Conservation (phyloP, 2,888 invertebrate species). For the Muscina levida region DNA sequence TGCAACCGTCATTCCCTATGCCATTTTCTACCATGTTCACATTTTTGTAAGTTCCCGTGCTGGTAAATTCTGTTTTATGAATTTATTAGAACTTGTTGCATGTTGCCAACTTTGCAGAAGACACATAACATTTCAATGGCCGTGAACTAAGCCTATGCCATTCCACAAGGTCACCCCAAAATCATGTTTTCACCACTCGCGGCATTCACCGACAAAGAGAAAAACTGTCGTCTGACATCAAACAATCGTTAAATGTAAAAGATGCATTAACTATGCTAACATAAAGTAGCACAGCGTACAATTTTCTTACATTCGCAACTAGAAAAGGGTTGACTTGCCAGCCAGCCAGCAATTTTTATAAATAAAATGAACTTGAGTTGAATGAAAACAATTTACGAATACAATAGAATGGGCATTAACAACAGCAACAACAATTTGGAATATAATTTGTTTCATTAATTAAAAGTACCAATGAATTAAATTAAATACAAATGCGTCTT, state of each 20-base stretch:
- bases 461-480: constrained; percentile 69
- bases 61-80: too few species aligned
- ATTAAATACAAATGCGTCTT: constrained; percentile 41
- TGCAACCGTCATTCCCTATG: too few species aligned
- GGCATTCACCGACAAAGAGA: constrained; percentile 25
- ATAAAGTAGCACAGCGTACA: constrained; percentile 9
- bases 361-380: constrained; percentile 58
- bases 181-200: not conserved
- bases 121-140: not conserved
- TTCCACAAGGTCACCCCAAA: not conserved
- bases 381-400: constrained; percentile 43
- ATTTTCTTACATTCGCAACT: constrained; percentile 4
- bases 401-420: constrained; percentile 37
- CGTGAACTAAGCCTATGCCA: not conserved
- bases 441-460: constrained; percentile 76
- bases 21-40: too few species aligned
- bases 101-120: constrained; percentile 21
- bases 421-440: constrained; percentile 73
- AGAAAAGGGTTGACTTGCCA: constrained; percentile 12
- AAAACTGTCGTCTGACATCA: constrained; percentile 58
- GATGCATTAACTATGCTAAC: constrained; percentile 37
- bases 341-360: constrained; percentile 7
- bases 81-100: constrained; percentile 32
- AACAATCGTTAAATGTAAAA: constrained; percentile 28
- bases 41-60: too few species aligned